Evolutionary conservation across 2,888 invertebrate genomes (phyloP), one percentile per base, ranked within the genome.

Genomic region (Drosophila ustulata): DNA sequence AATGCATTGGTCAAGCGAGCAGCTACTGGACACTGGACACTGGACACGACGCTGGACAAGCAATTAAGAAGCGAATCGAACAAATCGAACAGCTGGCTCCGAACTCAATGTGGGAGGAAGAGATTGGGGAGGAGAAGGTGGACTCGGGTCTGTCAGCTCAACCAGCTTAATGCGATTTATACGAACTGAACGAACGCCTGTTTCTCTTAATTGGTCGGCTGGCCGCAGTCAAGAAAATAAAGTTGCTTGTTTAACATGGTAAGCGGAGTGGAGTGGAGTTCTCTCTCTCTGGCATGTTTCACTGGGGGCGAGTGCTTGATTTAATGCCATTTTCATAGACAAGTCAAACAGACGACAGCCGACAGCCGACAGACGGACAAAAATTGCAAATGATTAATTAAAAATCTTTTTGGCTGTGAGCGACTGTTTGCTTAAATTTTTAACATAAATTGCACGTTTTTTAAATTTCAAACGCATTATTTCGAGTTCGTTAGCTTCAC

Each of bases 381-480:
- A 73, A 80, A 78, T 78, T 67, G 69, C 70, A 72, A 81, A 82
- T 82, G 82, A 82, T 85, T 82, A 82, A 82, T 82, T 82, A 71
- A 78, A 75, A 78, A 76, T 75, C 71, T 67, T 65, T 66, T 45
- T 34, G 57, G n/a, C 51, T 49, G 43, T 9, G 28, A 53, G 23
- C 43, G 25, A 37, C 13, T 86, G 79, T 84, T 86, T 86, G 79
- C 82, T 76, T 66, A 86, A 83, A 73, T 80, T 87, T 85, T 78
- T 78, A 82, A 77, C 76, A 87, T 80, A 89, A 89, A 86, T 86
- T 80, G 74, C 83, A 88, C 75, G 85, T 78, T 83, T 87, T 89
- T 89, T 84, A 89, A 89, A 90, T 90, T 90, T 90, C 90, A 90
- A 91, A 91, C 90, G 91, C 89, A 89, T 91, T 91, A 91, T 88